These are phyloP conservation scores for Chaenodraco wilsoni DNA, from an alignment of 2,797 vertebrate species.

Conservation along the genomic window DNA sequence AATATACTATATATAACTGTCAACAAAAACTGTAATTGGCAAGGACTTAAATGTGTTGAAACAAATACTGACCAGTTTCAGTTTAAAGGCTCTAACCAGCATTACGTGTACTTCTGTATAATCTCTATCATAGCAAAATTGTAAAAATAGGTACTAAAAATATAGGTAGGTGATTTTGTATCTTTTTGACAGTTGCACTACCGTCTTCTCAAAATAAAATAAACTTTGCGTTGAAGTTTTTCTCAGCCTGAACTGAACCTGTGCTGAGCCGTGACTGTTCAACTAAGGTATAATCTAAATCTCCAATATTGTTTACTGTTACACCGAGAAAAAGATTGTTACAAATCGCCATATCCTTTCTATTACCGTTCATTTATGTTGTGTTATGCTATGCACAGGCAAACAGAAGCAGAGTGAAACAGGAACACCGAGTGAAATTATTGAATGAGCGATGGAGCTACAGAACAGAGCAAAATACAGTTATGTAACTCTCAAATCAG, in stretches of 20 bases:
- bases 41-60: not conserved
- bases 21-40: not conserved
- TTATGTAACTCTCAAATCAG: slow-evolving; percentile 43
- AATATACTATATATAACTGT: not conserved
- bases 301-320: not conserved
- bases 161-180: not conserved
- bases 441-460: slow-evolving; percentile 50
- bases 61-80: not conserved
- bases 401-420: slow-evolving; percentile 12
- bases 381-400: not conserved
- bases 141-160: too few species aligned
- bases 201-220: not conserved
- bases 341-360: slow-evolving; percentile 1
- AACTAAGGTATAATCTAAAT: not conserved
- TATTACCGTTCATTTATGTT: slow-evolving; percentile 2
- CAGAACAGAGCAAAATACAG: slow-evolving; percentile 32
- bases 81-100: not conserved
- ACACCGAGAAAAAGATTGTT: not conserved
- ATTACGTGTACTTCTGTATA: too few species aligned
- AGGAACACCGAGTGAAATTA: slow-evolving; percentile 20
- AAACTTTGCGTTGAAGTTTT: not conserved
- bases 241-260: not conserved
- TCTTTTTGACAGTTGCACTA: not conserved
- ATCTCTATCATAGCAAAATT: too few species aligned
- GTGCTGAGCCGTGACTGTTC: not conserved